Conservation (phyloP, 1,140 invertebrate genomes). For the Cryptotermes secundus region DNA sequence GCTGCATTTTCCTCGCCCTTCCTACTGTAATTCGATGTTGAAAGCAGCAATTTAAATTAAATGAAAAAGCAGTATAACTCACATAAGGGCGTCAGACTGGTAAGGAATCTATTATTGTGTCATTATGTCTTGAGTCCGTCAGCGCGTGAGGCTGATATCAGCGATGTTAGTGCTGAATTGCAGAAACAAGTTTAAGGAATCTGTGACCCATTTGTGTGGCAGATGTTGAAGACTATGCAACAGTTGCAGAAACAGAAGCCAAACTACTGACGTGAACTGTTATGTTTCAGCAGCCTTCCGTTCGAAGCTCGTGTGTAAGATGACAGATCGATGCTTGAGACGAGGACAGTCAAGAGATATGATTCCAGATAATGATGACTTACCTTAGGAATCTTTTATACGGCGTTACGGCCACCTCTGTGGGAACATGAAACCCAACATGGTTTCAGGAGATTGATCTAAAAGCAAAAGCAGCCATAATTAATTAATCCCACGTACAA, state of each 20-base stretch:
- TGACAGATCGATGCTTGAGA: too few relatives aligned
- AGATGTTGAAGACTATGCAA: background rate
- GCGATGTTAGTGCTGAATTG: background rate
- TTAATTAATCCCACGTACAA: too few relatives aligned
- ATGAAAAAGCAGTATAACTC: background rate
- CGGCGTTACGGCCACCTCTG: too few relatives aligned
- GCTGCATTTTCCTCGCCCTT: background rate
- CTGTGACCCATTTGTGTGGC: background rate
- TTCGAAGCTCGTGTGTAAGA: too few relatives aligned
- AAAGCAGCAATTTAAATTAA: background rate
- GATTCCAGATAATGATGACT: too few relatives aligned
- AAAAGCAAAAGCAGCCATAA: too few relatives aligned
- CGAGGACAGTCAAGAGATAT: too few relatives aligned
- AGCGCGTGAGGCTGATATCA: background rate
- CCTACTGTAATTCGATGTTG: background rate
- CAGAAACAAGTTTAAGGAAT: background rate
- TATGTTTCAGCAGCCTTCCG: too few relatives aligned
- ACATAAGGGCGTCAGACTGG: background rate
- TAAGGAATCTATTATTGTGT: background rate
- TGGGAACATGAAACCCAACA: too few relatives aligned
- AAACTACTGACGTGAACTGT: too few relatives aligned
- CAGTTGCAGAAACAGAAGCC: background rate
- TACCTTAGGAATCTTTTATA: too few relatives aligned
- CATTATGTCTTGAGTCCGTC: background rate
- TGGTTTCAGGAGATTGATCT: too few relatives aligned